Percentiles rank a stretch among this genome's conserved stretches.
These are phyloP conservation scores for Drosophila ironensis DNA, from an alignment of 1,140 invertebrate genomes.

Conservation along the genomic window DNA sequence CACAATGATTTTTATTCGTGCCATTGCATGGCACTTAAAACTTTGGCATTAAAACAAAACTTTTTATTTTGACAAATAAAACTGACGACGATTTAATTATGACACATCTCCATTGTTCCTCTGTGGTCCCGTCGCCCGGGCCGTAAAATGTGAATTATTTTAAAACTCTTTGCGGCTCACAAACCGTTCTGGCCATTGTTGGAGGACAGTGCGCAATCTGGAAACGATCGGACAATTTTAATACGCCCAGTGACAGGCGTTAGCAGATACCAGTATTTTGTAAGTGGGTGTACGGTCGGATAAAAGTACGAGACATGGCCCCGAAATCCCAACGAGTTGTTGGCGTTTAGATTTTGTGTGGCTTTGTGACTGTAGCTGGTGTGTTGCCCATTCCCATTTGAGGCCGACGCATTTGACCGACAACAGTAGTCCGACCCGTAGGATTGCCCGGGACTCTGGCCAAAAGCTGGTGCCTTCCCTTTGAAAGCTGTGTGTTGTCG, in stretches of 20 bases:
- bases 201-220: constrained; percentile 55
- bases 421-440: constrained; percentile 31
- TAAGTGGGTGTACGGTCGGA: not conserved
- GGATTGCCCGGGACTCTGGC: constrained; percentile 12
- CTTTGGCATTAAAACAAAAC: constrained; percentile 50
- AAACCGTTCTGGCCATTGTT: constrained; percentile 37
- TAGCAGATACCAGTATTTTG: constrained; percentile 38
- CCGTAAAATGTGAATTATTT: constrained; percentile 65
- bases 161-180: constrained; percentile 41
- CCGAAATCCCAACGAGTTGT: constrained; percentile 42
- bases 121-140: no score
- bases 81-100: constrained; percentile 73
- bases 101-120: constrained; percentile 37
- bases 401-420: constrained; percentile 61
- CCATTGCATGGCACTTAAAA: constrained; percentile 48
- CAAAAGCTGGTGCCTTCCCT: not conserved
- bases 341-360: constrained; percentile 44
- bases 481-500: constrained; percentile 45
- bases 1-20: constrained; percentile 61
- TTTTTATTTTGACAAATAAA: constrained; percentile 64
- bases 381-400: constrained; percentile 9
- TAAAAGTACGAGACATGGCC: not conserved
- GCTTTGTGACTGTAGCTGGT: constrained; percentile 20
- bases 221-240: constrained; percentile 71
- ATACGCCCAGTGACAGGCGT: constrained; percentile 66